These are phyloP conservation scores for Acrocephalus arundinaceus DNA, from an alignment of 2,113 vertebrate genomes.

Conservation along the genomic window DNA sequence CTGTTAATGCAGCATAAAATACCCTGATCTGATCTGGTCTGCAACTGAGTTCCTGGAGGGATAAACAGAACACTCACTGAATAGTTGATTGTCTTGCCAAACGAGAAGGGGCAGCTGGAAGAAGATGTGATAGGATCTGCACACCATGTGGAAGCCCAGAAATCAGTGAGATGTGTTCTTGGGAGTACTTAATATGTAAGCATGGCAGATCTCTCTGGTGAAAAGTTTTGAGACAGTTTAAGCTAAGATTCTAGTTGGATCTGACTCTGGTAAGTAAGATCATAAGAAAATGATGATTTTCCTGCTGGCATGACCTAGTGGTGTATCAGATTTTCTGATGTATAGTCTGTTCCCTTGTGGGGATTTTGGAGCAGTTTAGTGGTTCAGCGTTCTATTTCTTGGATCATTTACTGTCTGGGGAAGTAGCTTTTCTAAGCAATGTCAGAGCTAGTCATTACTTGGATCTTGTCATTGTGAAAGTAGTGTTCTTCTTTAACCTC, in stretches of 20 bases:
- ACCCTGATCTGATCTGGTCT: neutral
- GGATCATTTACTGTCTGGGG: neutral
- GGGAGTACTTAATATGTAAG: accelerated
- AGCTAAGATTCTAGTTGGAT: neutral
- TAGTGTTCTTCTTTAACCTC: neutral
- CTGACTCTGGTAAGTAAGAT: neutral
- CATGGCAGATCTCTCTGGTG: neutral
- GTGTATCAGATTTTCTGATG: neutral
- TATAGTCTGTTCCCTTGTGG: neutral
- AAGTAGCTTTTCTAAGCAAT: neutral
- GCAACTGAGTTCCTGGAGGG: neutral
- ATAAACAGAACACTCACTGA: neutral
- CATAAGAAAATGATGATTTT: neutral
- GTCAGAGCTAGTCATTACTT: neutral
- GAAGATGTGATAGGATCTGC: neutral
- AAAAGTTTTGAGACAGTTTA: neutral
- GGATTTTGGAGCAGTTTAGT: neutral
- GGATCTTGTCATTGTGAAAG: neutral
- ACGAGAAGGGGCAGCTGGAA: neutral
- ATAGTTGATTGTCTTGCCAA: neutral
- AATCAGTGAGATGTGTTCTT: neutral
- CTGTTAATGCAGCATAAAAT: neutral
- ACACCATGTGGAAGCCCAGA: neutral
- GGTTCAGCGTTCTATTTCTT: neutral
- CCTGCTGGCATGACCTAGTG: neutral